Evolutionary conservation across 2,888 invertebrate genomes (phyloP), one percentile per base, ranked within the genome.

Genomic region (Proisotoma minuta): DNA sequence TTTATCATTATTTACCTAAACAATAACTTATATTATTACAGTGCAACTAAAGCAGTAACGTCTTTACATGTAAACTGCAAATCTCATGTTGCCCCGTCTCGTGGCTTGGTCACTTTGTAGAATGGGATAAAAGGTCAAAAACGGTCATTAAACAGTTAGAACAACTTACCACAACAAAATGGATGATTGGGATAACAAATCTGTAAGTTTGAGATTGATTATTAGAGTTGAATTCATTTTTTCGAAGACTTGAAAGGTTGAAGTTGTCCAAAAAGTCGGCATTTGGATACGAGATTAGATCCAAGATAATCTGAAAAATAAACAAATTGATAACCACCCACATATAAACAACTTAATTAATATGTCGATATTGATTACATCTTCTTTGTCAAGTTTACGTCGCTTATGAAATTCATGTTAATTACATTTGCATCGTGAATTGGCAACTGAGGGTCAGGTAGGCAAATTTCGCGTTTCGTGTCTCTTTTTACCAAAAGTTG

Each of bases 161-260:
- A 34, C 26, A 15, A 39, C 63, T 70, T 60, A 74, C 74, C 68
- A 71, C 70, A 53, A 67, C 53, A 27, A 75, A 75, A 23, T 74
- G 68, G 2, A 75, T 66, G 22, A 81, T 63, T 1, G 82, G 82
- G 28, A 81, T 73, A 3, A 81, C 77, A 70, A 78, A 79, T 63
- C 81, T 75, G 24, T 76, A 75, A 3, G 75, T 71, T 52, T 74
- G 73, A 18, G 76, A 74, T 48, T 74, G 75, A 62, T 77, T 75
- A 18, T 75, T 70, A 12, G 63, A 62, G 26, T 62, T 60, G 61
- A 76, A 72, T 40, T 69, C 64, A 23, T 72, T 69, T 18, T 71
- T 68, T 59, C 76, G 63, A 26, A 79, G 68, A 40, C 75, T 74
- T 29, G 75, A 70, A 50, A 79, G 65, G 61, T 73, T 75, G 57